Base-by-base conservation (phyloP, 2,113 vertebrate species). In the Pterocles gutturalis region DNA sequence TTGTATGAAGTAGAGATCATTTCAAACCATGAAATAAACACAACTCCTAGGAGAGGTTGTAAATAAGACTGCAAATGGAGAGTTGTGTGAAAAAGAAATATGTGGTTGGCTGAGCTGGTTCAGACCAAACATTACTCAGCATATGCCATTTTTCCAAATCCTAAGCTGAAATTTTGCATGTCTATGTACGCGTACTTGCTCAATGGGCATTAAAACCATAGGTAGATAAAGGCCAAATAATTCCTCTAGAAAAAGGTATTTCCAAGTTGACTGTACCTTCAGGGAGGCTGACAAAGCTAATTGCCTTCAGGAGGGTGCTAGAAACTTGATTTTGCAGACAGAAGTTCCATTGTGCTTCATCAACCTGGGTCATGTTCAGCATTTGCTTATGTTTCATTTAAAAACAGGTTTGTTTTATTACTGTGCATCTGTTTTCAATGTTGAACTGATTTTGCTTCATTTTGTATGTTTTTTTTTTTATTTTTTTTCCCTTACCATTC, bases 361-460 rank as follows among this genome's bases (percentile, higher is more conserved):
- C 76, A 65, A 19, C 38, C 90, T 85, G 90, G 89, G 83, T 89
- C 77, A 45, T 9, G 14, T 77, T 89, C 90, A 81, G 75, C 87
- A 87, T 95, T 61, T 83, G 81, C 81, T 58, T 64, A 48, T 94
- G 84, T 96, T 86, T 69, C 69, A 14, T 73, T 92, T 91, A 57
- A 83, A 92, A 90, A 70, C 70, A 85, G 61, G 87, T 88, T 92
- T 53, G 26, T 94, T 96, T 93, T 89, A 85, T 97, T 96, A 96
- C 90, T 91, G 62, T 96, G 90, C 96, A 95, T 98, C 96, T 97
- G 96, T 98, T 98, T 98, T 97, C 95, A 97, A 97, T 96, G 87
- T 97, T 97, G 93, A 97, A 98, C 97, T 98, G 97, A 98, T 98
- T 97, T 99, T 99, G 98, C 98, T 99, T 98, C 98, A 97, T 98